Evolutionary conservation across 2,888 invertebrate genomes (phyloP).

Genomic region (Exocentrus adspersus): DNA sequence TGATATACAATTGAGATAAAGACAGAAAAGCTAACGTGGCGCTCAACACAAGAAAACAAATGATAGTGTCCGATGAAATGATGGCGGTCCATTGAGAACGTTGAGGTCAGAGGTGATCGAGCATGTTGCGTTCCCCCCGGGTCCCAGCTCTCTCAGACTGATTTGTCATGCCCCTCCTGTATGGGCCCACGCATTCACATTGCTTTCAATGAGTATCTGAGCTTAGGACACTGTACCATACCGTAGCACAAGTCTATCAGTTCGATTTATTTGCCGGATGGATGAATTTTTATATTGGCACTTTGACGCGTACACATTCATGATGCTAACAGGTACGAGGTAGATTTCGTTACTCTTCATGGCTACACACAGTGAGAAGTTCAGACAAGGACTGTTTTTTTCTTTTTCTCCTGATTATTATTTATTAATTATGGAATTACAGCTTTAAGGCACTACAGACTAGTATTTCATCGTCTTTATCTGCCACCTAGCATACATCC

Average conservation of each 20-base stretch:
- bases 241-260: slow-evolving; percentile 25
- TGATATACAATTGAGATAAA: slow-evolving; percentile 18
- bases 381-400: no score
- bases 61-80: slow-evolving; percentile 61
- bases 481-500: no score
- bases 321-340: no score
- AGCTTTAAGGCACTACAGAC: no score
- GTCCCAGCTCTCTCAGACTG: slow-evolving; percentile 53
- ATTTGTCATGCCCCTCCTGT: slow-evolving; percentile 62
- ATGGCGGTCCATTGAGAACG: slow-evolving; percentile 62
- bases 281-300: slow-evolving; percentile 28
- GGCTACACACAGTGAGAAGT: no score
- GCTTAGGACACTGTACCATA: slow-evolving; percentile 14
- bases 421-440: no score
- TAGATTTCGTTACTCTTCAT: slow-evolving; percentile 22
- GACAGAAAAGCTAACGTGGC: slow-evolving; percentile 34
- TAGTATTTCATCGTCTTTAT: no score
- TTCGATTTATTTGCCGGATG: slow-evolving; percentile 26
- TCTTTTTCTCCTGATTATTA: no score
- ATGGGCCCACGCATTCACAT: slow-evolving; percentile 57
- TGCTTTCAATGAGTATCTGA: slow-evolving; percentile 53
- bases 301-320: slow-evolving; percentile 17
- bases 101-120: slow-evolving; percentile 60
- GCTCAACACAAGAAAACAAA: slow-evolving; percentile 52
- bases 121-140: slow-evolving; percentile 55